Conservation (phyloP, 1,140 invertebrate genomes). For the Solenopsis fugax region DNA sequence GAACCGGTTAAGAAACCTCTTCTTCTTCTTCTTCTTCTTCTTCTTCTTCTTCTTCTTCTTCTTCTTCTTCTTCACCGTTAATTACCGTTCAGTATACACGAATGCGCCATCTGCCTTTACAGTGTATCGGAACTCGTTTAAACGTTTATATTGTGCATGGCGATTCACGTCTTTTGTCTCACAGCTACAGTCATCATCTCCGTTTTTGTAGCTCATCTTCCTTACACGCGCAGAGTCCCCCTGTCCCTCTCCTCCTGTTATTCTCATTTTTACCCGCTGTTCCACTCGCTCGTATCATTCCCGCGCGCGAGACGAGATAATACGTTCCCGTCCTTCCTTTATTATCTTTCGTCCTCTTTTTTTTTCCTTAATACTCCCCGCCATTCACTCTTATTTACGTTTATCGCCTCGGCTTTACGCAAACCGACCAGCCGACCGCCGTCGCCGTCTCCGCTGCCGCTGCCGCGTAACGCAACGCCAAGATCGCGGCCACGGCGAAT, state of each 20-base stretch:
- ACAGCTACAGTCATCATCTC: constrained; percentile 42
- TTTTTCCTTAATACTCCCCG: constrained; percentile 38
- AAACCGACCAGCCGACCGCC: neutral
- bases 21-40: constrained; percentile 11
- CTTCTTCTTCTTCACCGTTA: constrained; percentile 16
- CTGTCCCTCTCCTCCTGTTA: neutral
- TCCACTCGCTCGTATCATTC: constrained; percentile 47
- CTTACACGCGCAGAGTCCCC: neutral
- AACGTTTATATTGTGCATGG: constrained; percentile 44
- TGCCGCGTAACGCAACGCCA: neutral
- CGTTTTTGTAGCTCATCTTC: constrained; percentile 46
- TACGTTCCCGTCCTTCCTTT: constrained; percentile 47
- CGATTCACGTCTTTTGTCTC: constrained; percentile 44
- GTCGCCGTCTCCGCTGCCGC: no score
- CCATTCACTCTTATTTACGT: constrained; percentile 47
- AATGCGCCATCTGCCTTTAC: constrained; percentile 10
- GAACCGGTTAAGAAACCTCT: constrained; percentile 56
- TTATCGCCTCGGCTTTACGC: constrained; percentile 17
- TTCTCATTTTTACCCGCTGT: constrained; percentile 35
- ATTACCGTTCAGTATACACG: constrained; percentile 43
- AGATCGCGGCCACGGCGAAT: constrained; percentile 4
- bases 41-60: no score
- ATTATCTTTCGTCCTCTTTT: constrained; percentile 53
- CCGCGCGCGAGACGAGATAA: constrained; percentile 41
- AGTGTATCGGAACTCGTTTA: constrained; percentile 51